Base-by-base conservation (phyloP, 2,797 vertebrate genomes). In the Syngnathus rostellatus region DNA sequence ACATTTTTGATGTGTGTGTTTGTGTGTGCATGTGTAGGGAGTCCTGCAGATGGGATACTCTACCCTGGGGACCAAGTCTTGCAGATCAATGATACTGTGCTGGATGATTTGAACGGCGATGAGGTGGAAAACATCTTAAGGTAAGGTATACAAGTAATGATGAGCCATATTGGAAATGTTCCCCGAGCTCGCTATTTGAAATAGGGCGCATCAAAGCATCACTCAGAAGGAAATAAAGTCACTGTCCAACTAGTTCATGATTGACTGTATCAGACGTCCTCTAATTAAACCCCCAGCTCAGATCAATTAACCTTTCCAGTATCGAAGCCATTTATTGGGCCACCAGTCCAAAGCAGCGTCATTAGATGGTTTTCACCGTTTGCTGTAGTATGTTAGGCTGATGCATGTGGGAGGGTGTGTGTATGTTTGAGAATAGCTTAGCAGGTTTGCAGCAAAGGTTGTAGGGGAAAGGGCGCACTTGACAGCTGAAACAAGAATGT, bases 21-120 rank as follows among this genome's bases (percentile, higher is more conserved):
- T 64, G 40, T 82, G 69, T 72, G 39, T 77, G 40, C 69, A 69
- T 53, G 53, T 73, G 43, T 57, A 92, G 91, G 90, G 71, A 91
- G 91, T 78, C 91, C 91, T 75, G 91, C 91, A 74, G 91, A 92
- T 71, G 91, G 91, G 67, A 89, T 90, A 66, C 83, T 92, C 31
- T 85, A 87, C 82, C 94, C 92, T 0, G 95, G 94, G 0, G 97
- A 99, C 83, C 95, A 96, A 73, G 89, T 98, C 62, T 77, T 97
- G 73, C 89, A 84, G 68, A 94, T 99, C 81, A 97, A 98, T 84
- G 90, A 92, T 5, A 89, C 84, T 23, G 58, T 74, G 0, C 81
- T 93, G 21, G 93, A 94, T 6, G 89, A 93, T 53, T 2, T 94
- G 71, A 91, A 91, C 23, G 80, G 86, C 0, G 93, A 96, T 66